phyloP scores from a whole-genome alignment of 2,113 vertebrate species.

The Mixornis gularis region DNA sequence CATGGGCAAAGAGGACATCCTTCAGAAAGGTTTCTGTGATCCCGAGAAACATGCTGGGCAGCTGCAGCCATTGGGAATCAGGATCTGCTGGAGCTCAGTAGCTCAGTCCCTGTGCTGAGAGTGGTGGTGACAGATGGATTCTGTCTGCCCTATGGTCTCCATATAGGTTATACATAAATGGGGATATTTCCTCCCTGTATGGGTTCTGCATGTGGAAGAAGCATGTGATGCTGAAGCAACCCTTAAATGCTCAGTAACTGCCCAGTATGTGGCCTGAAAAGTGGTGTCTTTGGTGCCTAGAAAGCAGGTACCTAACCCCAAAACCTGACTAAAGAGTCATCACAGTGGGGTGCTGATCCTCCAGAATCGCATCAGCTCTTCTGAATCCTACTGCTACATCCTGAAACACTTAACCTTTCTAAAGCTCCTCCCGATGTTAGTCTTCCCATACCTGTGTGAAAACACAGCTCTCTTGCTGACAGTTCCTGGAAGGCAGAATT shows the following conservation, averaged over 20 bases:
- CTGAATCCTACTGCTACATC: background rate
- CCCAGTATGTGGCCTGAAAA: background rate
- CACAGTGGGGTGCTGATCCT: background rate
- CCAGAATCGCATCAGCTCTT: background rate
- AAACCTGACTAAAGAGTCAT: background rate
- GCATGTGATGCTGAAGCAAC: background rate
- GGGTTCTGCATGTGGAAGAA: background rate
- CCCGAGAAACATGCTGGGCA: background rate
- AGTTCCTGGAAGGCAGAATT: background rate
- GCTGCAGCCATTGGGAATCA: rapidly evolving
- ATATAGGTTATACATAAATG: background rate
- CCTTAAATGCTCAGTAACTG: background rate
- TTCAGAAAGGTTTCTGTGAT: background rate
- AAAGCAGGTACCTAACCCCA: background rate
- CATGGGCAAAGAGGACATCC: background rate
- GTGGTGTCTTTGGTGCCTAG: background rate
- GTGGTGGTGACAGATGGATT: background rate
- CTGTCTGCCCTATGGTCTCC: background rate
- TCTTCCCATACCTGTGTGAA: background rate
- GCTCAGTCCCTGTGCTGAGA: background rate
- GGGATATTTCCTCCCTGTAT: background rate
- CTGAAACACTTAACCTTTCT: background rate
- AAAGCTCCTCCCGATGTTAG: background rate
- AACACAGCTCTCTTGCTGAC: background rate
- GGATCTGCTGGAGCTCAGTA: background rate